Evolutionary conservation across 2,888 invertebrate species (phyloP).

Genomic region (Corythucha ciliata): DNA sequence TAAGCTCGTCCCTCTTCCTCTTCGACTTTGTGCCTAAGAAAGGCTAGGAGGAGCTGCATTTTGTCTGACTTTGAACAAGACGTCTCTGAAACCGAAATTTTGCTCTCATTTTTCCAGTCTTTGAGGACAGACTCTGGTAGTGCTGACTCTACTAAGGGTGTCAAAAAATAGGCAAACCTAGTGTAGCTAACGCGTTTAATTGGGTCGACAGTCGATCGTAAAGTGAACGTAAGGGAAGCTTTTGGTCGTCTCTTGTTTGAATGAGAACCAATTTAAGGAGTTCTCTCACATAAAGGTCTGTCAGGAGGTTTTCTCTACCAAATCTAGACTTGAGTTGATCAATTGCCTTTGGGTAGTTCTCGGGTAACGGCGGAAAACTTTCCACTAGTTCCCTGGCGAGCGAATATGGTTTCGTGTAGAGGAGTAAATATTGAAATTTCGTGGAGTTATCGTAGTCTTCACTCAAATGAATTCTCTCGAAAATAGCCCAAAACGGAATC

Average conservation of each 20-base stretch:
- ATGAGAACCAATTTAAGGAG: constrained; percentile 34
- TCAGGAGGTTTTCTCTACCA: constrained; percentile 34
- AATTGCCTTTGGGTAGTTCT: constrained; percentile 35
- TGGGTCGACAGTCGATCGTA: constrained; percentile 37
- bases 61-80: too few species aligned
- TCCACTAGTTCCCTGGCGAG: constrained; percentile 30
- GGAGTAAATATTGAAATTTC: constrained; percentile 30
- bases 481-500: constrained; percentile 33
- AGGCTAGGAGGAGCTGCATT: too few species aligned
- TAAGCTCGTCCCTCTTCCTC: too few species aligned
- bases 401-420: constrained; percentile 21
- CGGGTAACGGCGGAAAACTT: constrained; percentile 21
- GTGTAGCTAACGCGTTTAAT: constrained; percentile 24
- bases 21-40: too few species aligned
- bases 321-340: constrained; percentile 29
- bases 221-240: constrained; percentile 14
- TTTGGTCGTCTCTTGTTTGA: constrained; percentile 28
- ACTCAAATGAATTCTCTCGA: constrained; percentile 10
- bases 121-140: neutral
- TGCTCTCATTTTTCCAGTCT: constrained; percentile 8
- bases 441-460: constrained; percentile 8
- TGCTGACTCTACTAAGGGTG: constrained; percentile 9
- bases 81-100: too few species aligned
- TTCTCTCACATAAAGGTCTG: constrained; percentile 34
- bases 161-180: constrained; percentile 10